Evolutionary conservation across 1,140 invertebrate species (phyloP), one percentile per base, ranked within the genome.

Genomic region (Psilanteris sp.): DNA sequence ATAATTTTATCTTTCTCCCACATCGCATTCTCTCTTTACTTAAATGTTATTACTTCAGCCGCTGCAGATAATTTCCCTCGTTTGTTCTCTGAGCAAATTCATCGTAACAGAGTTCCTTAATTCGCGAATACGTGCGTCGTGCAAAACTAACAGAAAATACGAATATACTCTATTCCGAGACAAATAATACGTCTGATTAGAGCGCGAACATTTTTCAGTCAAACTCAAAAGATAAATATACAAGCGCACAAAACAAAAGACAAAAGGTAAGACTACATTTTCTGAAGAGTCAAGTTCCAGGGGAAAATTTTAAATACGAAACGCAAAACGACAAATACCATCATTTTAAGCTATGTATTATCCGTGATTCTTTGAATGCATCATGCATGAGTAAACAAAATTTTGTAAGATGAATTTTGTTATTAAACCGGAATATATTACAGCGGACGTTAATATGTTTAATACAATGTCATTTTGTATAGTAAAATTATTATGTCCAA

Each of bases 11-110:
- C 46, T 61, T 32, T 20, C 36, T 32, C 31, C 62, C 67, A 22
- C 46, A 18, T 43, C 44, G 16, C 5, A 52, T 46, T 14, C 54
- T 55, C 57, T 37, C 31, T 48, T 52, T 55, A 15, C 55, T 80
- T 83, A 79, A 84, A 83, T 79, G 77, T 84, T 85, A 85, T 85
- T 85, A 85, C 79, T 85, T 82, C 67, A 82, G 73, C 73, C 79
- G 77, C 74, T 79, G 73, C 59, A 77, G 81, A 85, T 85, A 85
- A 87, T 87, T 83, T 83, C 75, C 73, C 76, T 81, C 79, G 80
- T 83, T 84, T 83, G 79, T 85, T 82, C 79, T 50, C 43, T 27
- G 34, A 24, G 27, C 46, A 32, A 57, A 46, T 46, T 64, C 59
- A 31, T 34, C 59, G 50, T 57, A 50, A 55, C 41, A 18, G 55